phyloP scores from a whole-genome alignment of 2,888 invertebrate genomes.

The Leptarthrus brevirostris region DNA sequence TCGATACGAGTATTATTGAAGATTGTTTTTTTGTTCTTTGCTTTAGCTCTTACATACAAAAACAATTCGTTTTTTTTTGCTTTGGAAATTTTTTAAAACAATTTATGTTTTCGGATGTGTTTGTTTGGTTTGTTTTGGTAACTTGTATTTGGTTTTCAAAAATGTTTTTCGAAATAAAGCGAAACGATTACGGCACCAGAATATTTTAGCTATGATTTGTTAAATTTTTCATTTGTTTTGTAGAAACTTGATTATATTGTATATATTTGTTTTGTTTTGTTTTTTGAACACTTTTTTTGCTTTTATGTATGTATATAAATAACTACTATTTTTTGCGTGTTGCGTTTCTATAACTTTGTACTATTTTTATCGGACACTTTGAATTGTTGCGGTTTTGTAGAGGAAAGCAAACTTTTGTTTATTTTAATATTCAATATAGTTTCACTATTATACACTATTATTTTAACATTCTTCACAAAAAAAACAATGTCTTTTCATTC shows the following conservation, averaged over 20 bases:
- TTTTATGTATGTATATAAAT: constrained; percentile 43
- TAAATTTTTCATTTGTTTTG: constrained; percentile 14
- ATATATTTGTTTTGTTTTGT: neutral
- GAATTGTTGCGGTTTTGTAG: constrained; percentile 59
- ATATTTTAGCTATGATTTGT: constrained; percentile 41
- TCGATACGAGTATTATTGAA: too few species aligned
- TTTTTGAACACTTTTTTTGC: constrained; percentile 21
- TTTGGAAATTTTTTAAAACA: too few species aligned
- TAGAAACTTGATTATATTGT: constrained; percentile 17
- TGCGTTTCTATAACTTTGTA: constrained; percentile 57
- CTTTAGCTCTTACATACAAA: too few species aligned
- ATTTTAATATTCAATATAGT: constrained; percentile 53
- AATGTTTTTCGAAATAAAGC: neutral
- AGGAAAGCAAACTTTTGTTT: constrained; percentile 32
- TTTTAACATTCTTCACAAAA: neutral
- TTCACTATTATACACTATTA: constrained; percentile 39
- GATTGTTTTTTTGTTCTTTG: too few species aligned
- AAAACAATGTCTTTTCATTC: too few species aligned
- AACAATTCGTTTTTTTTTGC: too few species aligned
- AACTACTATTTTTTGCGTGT: constrained; percentile 50
- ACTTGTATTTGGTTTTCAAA: neutral
- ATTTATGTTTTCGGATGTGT: constrained; percentile 46
- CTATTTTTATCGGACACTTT: constrained; percentile 58
- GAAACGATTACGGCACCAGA: neutral
- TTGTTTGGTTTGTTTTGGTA: constrained; percentile 48